Percentiles rank a stretch among this genome's conserved stretches.
Conservation (phyloP, 2,797 vertebrate species). For the Rhinoraja longicauda region DNA sequence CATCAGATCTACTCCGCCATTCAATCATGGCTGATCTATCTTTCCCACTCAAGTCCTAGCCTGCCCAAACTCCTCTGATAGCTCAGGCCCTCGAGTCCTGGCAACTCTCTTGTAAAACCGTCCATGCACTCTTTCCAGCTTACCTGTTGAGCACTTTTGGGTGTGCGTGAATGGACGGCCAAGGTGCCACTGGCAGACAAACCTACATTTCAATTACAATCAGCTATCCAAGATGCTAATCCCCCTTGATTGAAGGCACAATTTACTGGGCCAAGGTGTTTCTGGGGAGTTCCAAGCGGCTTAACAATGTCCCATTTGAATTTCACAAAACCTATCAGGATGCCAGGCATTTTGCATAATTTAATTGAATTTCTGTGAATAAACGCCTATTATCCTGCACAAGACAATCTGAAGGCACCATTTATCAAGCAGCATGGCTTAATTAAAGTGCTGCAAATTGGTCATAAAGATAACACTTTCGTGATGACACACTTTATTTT, state of each 20-base stretch:
- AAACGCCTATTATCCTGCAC: background rate
- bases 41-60: background rate
- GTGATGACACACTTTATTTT: background rate
- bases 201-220: too few species aligned
- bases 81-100: too few species aligned
- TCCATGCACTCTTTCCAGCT: too few species aligned
- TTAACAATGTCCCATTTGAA: background rate
- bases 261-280: background rate
- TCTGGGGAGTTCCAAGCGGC: background rate
- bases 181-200: background rate
- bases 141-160: background rate
- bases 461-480: background rate
- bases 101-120: too few species aligned
- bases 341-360: conserved; percentile 16
- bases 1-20: background rate
- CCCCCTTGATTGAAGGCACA: background rate
- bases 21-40: background rate
- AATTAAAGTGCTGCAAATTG: background rate
- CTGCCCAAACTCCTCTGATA: background rate
- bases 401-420: background rate
- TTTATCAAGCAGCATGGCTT: background rate
- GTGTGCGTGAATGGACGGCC: background rate
- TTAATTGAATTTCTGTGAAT: conserved; percentile 44
- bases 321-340: background rate
- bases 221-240: background rate